Evolutionary conservation across 2,888 invertebrate genomes (phyloP).

Genomic region (Zhuqinia jingwanae): DNA sequence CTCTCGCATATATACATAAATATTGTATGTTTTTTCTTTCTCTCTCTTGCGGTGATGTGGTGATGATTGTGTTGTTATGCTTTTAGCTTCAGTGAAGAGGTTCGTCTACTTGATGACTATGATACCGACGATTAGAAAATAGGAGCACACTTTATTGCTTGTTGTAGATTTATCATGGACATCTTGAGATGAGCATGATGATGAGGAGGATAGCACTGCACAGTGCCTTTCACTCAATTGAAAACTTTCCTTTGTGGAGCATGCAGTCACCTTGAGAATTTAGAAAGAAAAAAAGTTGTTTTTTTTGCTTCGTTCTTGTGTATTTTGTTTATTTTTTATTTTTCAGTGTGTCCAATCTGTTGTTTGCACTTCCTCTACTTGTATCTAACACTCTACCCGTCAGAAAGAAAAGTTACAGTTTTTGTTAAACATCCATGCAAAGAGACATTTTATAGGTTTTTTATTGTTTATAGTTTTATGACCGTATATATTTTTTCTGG

Average conservation of each 20-base stretch:
- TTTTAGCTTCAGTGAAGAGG: background rate
- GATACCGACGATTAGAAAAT: constrained; percentile 39
- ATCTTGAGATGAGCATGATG: constrained; percentile 2
- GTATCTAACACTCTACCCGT: no score
- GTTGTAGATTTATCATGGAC: background rate
- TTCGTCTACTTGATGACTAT: background rate
- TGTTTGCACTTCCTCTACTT: constrained; percentile 41
- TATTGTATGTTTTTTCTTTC: no score
- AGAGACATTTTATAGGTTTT: constrained; percentile 3
- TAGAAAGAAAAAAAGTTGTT: background rate
- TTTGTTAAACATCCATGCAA: background rate
- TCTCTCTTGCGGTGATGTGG: background rate
- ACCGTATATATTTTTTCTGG: background rate
- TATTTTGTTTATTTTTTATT: constrained; percentile 30
- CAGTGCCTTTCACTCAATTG: background rate
- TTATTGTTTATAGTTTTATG: constrained; percentile 34
- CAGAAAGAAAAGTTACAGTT: background rate
- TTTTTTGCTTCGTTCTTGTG: background rate
- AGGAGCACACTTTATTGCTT: constrained; percentile 9
- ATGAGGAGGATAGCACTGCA: constrained; percentile 6
- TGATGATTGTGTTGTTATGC: constrained; percentile 50
- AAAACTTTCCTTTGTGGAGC: no score
- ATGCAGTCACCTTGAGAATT: background rate
- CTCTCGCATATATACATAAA: no score
- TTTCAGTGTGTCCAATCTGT: constrained; percentile 40